Conservation (phyloP, 1,140 invertebrate genomes). For the Lepidurus couesii region DNA sequence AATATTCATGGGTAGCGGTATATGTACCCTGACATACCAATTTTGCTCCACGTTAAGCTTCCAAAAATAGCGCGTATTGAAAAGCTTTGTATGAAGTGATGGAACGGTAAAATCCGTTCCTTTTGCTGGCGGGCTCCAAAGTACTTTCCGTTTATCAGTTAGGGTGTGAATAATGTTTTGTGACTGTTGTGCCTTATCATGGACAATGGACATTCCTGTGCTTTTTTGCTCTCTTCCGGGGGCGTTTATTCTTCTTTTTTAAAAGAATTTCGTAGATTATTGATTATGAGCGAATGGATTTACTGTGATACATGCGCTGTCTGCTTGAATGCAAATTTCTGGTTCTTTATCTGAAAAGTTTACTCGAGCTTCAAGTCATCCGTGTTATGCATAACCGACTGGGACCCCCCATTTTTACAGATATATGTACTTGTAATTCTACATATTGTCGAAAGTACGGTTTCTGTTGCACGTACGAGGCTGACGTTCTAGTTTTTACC, state of each 20-base stretch:
- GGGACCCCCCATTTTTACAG: not conserved
- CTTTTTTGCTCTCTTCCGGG: not conserved
- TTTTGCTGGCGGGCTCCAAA: not conserved
- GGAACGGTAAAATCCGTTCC: not conserved
- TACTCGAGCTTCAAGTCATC: constrained; percentile 19
- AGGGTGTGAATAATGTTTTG: not conserved
- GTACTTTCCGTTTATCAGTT: not conserved
- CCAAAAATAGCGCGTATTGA: not conserved
- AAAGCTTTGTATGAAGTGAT: not conserved
- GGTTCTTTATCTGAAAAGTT: not conserved
- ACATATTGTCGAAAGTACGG: not conserved
- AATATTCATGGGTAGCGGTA: not conserved
- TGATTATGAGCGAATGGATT: not conserved
- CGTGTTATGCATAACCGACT: not conserved
- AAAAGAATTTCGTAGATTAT: not conserved
- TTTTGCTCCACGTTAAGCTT: constrained; percentile 4
- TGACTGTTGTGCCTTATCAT: constrained; percentile 11
- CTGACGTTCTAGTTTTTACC: not conserved
- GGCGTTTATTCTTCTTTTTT: not conserved
- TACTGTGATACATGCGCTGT: constrained; percentile 9
- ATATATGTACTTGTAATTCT: not conserved
- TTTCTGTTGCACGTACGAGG: not conserved
- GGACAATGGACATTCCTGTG: constrained; percentile 2
- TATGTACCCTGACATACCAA: not conserved
- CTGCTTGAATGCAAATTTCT: constrained; percentile 8